Percentiles rank a stretch among this genome's conserved stretches.
Conservation (phyloP, 2,888 invertebrate species). For the Cyrtodaria siliqua region DNA sequence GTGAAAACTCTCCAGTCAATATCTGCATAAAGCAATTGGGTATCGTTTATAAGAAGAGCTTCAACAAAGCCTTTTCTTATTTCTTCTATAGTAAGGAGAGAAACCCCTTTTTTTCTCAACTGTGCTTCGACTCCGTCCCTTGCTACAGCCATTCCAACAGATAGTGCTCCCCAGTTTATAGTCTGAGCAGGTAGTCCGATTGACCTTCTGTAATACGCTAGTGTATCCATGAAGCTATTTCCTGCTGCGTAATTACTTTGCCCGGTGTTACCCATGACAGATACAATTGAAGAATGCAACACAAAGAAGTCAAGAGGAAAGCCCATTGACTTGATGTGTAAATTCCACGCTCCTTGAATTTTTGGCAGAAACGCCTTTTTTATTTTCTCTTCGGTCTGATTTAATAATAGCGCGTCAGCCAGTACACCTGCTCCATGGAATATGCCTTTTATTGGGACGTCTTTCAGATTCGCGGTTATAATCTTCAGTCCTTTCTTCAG, state of each 20-base stretch:
- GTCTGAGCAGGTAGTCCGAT: constrained; percentile 66
- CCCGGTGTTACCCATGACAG: constrained; percentile 73
- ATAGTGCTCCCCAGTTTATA: constrained; percentile 78
- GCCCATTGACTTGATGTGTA: constrained; percentile 61
- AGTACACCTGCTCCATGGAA: constrained; percentile 75
- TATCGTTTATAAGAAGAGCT: constrained; percentile 49
- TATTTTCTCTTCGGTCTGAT: constrained; percentile 61
- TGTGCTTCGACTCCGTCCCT: background rate
- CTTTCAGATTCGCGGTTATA: constrained; percentile 7
- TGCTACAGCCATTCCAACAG: constrained; percentile 63
- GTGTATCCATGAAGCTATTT: constrained; percentile 74
- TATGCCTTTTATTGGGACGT: constrained; percentile 63
- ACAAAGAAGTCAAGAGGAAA: constrained; percentile 75
- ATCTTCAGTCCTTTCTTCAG: constrained; percentile 3
- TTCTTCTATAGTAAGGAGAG: constrained; percentile 8
- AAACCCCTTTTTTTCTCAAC: constrained; percentile 20
- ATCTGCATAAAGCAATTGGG: constrained; percentile 51
- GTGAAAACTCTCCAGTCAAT: constrained; percentile 50
- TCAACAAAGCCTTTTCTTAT: constrained; percentile 49
- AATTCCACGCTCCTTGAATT: constrained; percentile 75
- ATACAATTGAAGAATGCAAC: constrained; percentile 75
- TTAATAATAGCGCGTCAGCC: constrained; percentile 50
- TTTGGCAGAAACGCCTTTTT: no score
- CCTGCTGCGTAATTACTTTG: constrained; percentile 77
- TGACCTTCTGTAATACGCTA: constrained; percentile 68